Conservation (phyloP, 2,797 vertebrate genomes). For the Distichodus sexfasciatus region DNA sequence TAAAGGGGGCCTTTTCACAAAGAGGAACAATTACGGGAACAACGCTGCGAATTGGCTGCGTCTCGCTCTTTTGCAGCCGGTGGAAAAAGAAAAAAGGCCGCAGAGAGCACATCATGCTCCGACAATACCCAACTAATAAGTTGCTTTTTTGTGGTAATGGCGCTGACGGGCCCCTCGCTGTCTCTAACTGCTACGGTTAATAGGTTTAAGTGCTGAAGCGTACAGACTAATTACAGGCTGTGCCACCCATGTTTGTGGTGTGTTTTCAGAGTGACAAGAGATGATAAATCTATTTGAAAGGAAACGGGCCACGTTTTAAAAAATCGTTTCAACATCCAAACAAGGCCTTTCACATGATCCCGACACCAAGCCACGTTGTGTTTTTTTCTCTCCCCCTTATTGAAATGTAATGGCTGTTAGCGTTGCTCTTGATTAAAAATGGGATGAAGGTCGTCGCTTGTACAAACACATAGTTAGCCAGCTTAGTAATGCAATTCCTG, state of each 20-base stretch:
- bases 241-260: constrained; percentile 59
- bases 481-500: too few species aligned
- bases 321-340: constrained; percentile 17
- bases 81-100: neutral
- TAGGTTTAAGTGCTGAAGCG: constrained; percentile 69
- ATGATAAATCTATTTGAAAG: constrained; percentile 56
- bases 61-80: neutral
- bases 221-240: constrained; percentile 62
- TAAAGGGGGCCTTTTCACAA: constrained; percentile 28
- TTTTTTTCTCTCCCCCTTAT: constrained; percentile 15
- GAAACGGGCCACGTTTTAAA: constrained; percentile 25
- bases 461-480: neutral
- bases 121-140: constrained; percentile 9
- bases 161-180: constrained; percentile 1
- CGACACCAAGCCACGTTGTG: neutral
- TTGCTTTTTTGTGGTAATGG: constrained; percentile 11
- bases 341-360: constrained; percentile 22
- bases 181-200: constrained; percentile 52
- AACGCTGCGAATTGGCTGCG: neutral
- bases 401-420: constrained; percentile 24
- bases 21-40: constrained; percentile 37
- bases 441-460: neutral
- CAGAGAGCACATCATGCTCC: neutral
- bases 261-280: constrained; percentile 57
- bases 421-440: constrained; percentile 12